Evolutionary conservation across 2,113 vertebrate genomes (phyloP), one percentile per base, ranked within the genome.

Genomic region (Orycteropus afer): DNA sequence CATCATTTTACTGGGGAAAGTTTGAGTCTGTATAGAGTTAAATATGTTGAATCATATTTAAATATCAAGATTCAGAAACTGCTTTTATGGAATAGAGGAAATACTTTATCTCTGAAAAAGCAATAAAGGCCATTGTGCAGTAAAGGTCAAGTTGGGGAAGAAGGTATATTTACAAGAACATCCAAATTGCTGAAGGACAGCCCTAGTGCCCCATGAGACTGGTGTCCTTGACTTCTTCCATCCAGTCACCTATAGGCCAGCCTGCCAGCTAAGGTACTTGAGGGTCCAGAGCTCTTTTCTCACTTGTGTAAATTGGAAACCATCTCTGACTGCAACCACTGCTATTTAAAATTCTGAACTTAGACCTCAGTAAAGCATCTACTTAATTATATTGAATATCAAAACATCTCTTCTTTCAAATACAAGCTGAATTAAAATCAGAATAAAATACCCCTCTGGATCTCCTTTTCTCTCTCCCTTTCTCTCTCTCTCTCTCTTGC

Each of bases 341-440:
- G 92, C 87, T 96, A 86, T 37, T 9, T 59, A 25, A 80, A 90
- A 65, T 63, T 86, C 76, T 78, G 25, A 59, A 93, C 65, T 74
- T 74, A 78, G 61, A 96, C 34, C 25, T 93, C 94, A 85, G 94
- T 96, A 94, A 84, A 45, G 89, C 96, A 90, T 77, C 91, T 95
- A 93, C 85, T 96, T 89, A 93, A 93, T 96, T 95, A 94, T 76
- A 96, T 94, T 96, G 91, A 32, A 73, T 88, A 96, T 96, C 74
- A 84, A 97, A 93, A 94, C 86, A 96, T 96, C 87, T 96, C 89
- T 95, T 97, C 96, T 97, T 95, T 94, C 53, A 92, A 86, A 93
- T 29, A 67, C 2, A 29, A 73, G 4, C 40, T 2, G 8, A 96
- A 96, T 86, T 92, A 91, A 97, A 97, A 96, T 95, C 95, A 95